Base-by-base conservation (phyloP, 2,888 invertebrate species). In the Pseudoips prasinana region DNA sequence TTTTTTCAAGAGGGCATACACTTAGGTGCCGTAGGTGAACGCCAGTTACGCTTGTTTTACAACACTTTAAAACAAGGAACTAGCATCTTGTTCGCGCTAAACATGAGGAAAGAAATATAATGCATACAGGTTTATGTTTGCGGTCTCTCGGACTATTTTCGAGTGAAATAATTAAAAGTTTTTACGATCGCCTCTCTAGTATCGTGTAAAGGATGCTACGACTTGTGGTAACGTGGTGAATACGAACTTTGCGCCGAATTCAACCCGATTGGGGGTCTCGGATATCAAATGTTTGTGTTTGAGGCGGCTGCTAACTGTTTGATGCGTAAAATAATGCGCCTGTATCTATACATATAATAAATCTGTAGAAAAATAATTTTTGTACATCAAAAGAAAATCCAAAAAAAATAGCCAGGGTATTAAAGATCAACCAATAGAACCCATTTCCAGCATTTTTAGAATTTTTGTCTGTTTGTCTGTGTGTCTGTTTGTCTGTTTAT, bases 41-140 rank as follows among this genome's bases (percentile, higher is more conserved):
- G 50, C 55, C 41, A 62, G 75, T 73, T 73, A 77, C 75, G 74
- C 64, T 78, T 74, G 75, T 84, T 87, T 87, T 87, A 87, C 85
- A 87, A 82, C 85, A 85, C 79, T 84, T 85, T 81, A 73, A 83
- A 85, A 84, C 79, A 77, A 76, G 80, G 73, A 74, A 79, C 74
- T 86, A 78, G 78, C 76, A 68, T 67, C 67, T 78, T 71, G 75
- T 66, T 67, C 60, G 61, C 33, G 58, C 48, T 42, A 52, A 52
- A 50, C 52, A 58, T 55, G 56, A 64, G 58, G 55, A 64, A 73
- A 74, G 76, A 78, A 67, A 79, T 78, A 82, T 76, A 83, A 82
- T 70, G 70, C 76, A 73, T 62, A 57, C 69, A 53, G 59, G 70
- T 85, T 85, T 83, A 87, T 84, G 81, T 73, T 65, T 69, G 78